A percentile compares a stretch with the other conserved stretches of the same genome.
These are phyloP conservation scores for Gisinianus flammeolus DNA, from an alignment of 2,888 invertebrate species.

Conservation along the genomic window DNA sequence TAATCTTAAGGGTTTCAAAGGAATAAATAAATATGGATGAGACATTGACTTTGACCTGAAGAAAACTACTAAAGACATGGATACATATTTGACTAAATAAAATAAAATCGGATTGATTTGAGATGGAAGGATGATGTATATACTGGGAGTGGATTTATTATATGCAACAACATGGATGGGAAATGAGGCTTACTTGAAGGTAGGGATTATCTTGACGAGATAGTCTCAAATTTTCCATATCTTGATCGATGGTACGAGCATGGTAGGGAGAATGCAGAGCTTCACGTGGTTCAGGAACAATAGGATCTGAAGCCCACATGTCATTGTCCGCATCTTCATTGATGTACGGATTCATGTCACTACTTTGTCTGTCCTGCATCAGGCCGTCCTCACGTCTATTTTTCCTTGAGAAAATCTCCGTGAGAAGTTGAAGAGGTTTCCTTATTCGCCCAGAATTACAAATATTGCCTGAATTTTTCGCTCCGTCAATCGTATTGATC, in stretches of 20 bases:
- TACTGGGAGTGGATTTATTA: neutral
- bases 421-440: slow-evolving; percentile 54
- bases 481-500: slow-evolving; percentile 23
- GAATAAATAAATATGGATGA: no score
- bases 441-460: slow-evolving; percentile 43
- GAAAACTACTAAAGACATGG: no score
- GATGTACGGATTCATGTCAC: slow-evolving; percentile 48
- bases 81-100: no score
- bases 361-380: slow-evolving; percentile 18
- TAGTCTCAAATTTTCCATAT: slow-evolving; percentile 80
- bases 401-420: slow-evolving; percentile 53
- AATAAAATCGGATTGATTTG: no score
- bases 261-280: slow-evolving; percentile 59
- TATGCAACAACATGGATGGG: neutral
- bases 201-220: slow-evolving; percentile 86
- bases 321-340: slow-evolving; percentile 54
- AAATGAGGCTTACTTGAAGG: slow-evolving; percentile 69
- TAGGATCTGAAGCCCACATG: slow-evolving; percentile 43
- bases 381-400: slow-evolving; percentile 40
- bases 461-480: slow-evolving; percentile 8
- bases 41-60: no score
- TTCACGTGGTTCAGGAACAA: slow-evolving; percentile 56
- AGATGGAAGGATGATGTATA: no score
- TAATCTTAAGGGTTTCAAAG: no score
- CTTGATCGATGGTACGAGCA: slow-evolving; percentile 67